Percentiles rank a stretch among this genome's conserved stretches.
These are phyloP conservation scores for Ia io DNA, from an alignment of 2,113 vertebrate genomes.

Conservation along the genomic window DNA sequence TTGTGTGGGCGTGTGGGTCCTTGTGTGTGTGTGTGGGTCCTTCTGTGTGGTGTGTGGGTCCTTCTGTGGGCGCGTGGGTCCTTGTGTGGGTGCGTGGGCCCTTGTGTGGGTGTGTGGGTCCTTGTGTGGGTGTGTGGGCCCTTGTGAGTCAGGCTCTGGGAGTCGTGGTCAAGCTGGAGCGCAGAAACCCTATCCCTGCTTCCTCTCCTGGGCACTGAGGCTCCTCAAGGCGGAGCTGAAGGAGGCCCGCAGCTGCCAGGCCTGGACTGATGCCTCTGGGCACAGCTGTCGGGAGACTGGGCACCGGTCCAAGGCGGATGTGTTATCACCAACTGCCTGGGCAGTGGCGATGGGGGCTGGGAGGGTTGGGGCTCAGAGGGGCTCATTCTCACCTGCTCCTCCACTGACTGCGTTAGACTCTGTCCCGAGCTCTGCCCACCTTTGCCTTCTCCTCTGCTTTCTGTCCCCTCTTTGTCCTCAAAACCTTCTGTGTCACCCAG, in stretches of 20 bases:
- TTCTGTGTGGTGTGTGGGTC: rapidly evolving
- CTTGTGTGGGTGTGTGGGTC: background rate
- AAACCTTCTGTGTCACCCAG: background rate
- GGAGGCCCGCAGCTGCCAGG: background rate
- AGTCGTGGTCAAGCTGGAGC: background rate
- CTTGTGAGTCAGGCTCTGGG: background rate
- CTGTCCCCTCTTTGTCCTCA: background rate
- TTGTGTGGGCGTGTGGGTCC: background rate
- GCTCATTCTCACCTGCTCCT: background rate
- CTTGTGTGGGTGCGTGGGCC: too few relatives aligned
- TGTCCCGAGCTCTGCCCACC: rapidly evolving
- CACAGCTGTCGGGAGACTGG: conserved; percentile 58
- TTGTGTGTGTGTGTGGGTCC: background rate
- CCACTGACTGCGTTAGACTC: background rate
- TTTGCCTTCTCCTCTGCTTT: background rate
- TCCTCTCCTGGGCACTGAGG: background rate
- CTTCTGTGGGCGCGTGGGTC: background rate
- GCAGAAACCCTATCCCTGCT: background rate
- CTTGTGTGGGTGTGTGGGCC: background rate
- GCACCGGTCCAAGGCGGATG: background rate
- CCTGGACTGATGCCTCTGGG: conserved; percentile 30
- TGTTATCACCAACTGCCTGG: conserved; percentile 38
- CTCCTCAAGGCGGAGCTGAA: background rate
- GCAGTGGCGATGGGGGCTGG: background rate
- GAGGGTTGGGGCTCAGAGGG: background rate